phyloP scores from a whole-genome alignment of 2,797 vertebrate species.

The Pangasius djambal region DNA sequence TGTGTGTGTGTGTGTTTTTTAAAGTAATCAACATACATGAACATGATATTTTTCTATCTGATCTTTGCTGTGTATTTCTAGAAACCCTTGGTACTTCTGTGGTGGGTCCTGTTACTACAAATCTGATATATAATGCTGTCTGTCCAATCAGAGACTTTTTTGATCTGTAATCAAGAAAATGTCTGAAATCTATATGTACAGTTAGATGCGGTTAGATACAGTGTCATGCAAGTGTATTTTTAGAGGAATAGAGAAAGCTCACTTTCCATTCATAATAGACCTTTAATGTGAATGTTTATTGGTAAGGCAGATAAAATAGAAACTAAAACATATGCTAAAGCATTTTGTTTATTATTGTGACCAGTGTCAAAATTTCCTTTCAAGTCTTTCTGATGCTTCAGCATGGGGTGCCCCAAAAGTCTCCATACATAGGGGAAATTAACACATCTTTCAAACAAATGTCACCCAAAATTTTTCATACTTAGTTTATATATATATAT shows the following conservation, averaged over 20 bases:
- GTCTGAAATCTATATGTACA: constrained; percentile 25
- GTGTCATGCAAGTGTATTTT: constrained; percentile 22
- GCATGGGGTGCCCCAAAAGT: background rate
- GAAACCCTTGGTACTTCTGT: background rate
- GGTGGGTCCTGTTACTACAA: background rate
- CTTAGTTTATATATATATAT: no score
- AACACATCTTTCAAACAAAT: no score
- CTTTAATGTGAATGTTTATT: background rate
- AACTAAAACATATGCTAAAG: background rate
- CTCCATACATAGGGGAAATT: no score
- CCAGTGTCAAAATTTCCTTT: background rate
- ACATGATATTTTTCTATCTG: background rate
- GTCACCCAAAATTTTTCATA: no score
- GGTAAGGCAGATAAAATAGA: background rate
- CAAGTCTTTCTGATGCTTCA: constrained; percentile 14
- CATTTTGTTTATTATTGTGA: constrained; percentile 10
- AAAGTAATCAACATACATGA: background rate
- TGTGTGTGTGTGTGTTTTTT: background rate
- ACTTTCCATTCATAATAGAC: constrained; percentile 2
- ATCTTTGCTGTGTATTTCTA: constrained; percentile 16
- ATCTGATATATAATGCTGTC: constrained; percentile 35
- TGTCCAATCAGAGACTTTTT: constrained; percentile 39
- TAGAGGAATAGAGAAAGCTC: constrained; percentile 1
- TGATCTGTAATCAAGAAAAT: constrained; percentile 32
- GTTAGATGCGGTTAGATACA: background rate